Base-by-base conservation (phyloP, 2,888 invertebrate species). In the Cantharis rustica region DNA sequence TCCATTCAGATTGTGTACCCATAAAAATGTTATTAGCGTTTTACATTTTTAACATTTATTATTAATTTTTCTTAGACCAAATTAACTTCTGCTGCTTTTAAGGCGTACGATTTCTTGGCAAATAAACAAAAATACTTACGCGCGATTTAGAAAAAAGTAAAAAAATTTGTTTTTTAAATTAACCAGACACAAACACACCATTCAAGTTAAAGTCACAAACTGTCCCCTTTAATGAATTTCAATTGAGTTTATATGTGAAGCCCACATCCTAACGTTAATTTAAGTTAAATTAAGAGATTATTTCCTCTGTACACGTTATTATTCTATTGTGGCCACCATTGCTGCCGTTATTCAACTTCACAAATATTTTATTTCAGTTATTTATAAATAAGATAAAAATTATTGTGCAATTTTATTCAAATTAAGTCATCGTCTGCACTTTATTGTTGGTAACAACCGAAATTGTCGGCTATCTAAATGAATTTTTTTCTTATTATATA, bases 251-350 rank as follows among this genome's bases (percentile, higher is more conserved):
- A 87, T 88, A 88, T 87, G 86, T 85, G 85, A 85, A 87, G 85
- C 88, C 88, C 88, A 88, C 88, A 88, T 88, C 87, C 87, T 86
- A 86, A 83, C 84, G 86, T 86, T 86, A 87, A 88, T 88, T 88
- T 86, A 87, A 87, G 84, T 87, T 88, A 88, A 89, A 89, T 89
- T 89, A 88, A 89, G 88, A 88, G 88, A 88, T 88, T 88, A 87
- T 88, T 89, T 88, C 89, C 88, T 89, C 88, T 88, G 87, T 87
- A 85, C 86, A 86, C 85, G 87, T 87, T 87, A 88, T 88, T 88
- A 88, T 88, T 87, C 88, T 87, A 88, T 88, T 87, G 87, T 85
- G 79, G 71, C 79, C 80, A 77, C 78, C 80, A 81, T 80, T 80
- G 78, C 75, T 74, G 77, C 75, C 70, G 78, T 74, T 73, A 75